phyloP scores from a whole-genome alignment of 2,113 vertebrate species.

The Brienomyrus longianalis region DNA sequence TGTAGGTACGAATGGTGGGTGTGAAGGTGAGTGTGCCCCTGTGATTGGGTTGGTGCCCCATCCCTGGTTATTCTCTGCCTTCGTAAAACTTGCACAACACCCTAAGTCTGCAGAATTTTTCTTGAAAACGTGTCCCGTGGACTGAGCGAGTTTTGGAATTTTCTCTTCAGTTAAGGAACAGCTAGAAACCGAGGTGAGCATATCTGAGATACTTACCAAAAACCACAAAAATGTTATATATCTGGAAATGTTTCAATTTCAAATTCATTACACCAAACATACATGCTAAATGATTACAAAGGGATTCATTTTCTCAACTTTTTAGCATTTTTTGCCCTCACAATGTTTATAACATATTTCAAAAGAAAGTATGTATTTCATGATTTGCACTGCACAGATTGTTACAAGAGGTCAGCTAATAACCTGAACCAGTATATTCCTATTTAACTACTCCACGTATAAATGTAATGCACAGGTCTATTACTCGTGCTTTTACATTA shows the following conservation, averaged over 20 bases:
- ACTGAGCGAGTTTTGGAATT: background rate
- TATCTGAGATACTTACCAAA: background rate
- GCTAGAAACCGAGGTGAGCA: background rate
- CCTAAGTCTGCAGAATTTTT: background rate
- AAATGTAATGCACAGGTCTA: background rate
- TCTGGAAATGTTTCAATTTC: background rate
- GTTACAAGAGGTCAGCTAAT: background rate
- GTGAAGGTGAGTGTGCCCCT: background rate
- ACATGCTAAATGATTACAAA: background rate
- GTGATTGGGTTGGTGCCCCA: background rate
- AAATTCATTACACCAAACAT: background rate
- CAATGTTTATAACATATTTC: background rate
- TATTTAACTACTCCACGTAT: background rate
- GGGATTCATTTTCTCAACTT: background rate
- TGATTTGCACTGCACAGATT: background rate
- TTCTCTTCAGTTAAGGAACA: background rate
- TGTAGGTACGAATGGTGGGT: background rate
- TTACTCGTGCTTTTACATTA: background rate
- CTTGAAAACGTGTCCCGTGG: background rate
- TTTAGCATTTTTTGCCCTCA: background rate
- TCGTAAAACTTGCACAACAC: background rate
- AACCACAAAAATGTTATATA: background rate
- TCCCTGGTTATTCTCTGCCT: background rate
- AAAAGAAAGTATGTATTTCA: background rate
- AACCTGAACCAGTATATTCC: background rate